These are phyloP conservation scores for Mormyrus hasselquistii DNA, from an alignment of 2,797 vertebrate genomes.

Conservation along the genomic window DNA sequence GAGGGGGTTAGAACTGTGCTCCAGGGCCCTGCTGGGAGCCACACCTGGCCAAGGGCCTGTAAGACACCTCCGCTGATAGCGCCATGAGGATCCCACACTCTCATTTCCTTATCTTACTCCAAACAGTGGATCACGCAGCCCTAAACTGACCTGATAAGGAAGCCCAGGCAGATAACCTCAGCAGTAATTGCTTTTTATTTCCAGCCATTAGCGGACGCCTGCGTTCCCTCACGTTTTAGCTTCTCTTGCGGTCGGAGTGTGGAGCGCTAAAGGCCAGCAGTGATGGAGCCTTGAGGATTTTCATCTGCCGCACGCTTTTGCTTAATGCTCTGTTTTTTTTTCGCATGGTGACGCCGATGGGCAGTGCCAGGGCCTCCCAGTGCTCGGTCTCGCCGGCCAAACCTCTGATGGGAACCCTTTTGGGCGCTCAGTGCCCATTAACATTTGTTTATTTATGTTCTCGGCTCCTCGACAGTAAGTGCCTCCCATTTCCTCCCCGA, in stretches of 20 bases:
- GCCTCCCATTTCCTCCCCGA: slow-evolving; percentile 22
- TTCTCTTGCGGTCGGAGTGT: not conserved
- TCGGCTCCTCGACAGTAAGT: not conserved
- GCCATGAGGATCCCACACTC: not conserved
- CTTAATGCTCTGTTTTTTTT: not conserved
- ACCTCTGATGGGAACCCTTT: not conserved
- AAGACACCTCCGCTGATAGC: not conserved
- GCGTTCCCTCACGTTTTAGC: not conserved
- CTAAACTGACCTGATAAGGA: slow-evolving; percentile 7
- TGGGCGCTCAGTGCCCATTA: slow-evolving; percentile 4
- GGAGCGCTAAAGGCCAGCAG: not conserved
- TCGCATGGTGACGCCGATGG: not conserved
- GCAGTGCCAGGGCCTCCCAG: not conserved
- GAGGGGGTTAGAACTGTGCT: not conserved
- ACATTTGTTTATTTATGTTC: slow-evolving; percentile 25
- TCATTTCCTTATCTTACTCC: slow-evolving; percentile 24
- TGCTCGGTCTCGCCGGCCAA: not conserved
- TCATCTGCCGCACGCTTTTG: not conserved
- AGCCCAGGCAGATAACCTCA: slow-evolving; percentile 21
- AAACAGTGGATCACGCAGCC: not conserved
- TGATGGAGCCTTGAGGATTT: not conserved
- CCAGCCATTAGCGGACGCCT: not conserved
- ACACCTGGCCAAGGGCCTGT: not conserved
- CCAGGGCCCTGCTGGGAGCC: not conserved
- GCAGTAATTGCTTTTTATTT: not conserved